Evolutionary conservation across 2,797 vertebrate genomes (phyloP), one percentile per base, ranked within the genome.

Genomic region (Lacerta agilis): DNA sequence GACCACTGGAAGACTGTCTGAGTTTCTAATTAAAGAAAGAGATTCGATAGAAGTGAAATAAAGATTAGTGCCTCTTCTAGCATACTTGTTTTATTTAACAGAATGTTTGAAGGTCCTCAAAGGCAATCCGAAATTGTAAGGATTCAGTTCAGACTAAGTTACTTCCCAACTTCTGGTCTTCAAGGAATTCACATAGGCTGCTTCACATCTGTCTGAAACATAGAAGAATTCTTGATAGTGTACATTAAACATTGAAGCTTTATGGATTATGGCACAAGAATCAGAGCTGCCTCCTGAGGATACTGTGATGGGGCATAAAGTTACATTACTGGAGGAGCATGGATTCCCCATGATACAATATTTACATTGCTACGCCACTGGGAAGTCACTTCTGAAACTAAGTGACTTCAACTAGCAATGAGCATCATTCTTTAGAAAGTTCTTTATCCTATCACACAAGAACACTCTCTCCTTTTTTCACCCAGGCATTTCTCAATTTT

Each of bases 241-340:
- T 90, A 80, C 25, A 77, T 88, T 71, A 94, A 92, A 90, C 89
- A 90, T 81, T 92, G 77, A 93, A 78, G n/a, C 69, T 27, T 8
- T 88, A 83, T 75, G 86, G 55, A 77, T 91, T 92, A 83, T 25
- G 61, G 18, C 88, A 45, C 18, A 87, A 86, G 79, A 81, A 78
- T 29, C 88, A 25, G 27, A 93, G 67, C 69, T 82, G 75, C n/a
- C 69, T 85, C 41, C 27, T n/a, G 71, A 92, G 45, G 33, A 86
- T 80, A 27, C 45, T 94, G 71, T 73, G 27, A 89, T 90, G n/a
- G 69, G 61, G 73, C 88, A 76, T 66, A 77, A 66, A 67, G 27
- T 87, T 91, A 88, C 10, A 1, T 91, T 94, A 58, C 29, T 83
- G 45, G 27, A 4, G 61, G 5, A 82, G 85, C 27, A 11, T 73